Conservation (phyloP, 2,797 vertebrate genomes). For the Pteropus rufus region DNA sequence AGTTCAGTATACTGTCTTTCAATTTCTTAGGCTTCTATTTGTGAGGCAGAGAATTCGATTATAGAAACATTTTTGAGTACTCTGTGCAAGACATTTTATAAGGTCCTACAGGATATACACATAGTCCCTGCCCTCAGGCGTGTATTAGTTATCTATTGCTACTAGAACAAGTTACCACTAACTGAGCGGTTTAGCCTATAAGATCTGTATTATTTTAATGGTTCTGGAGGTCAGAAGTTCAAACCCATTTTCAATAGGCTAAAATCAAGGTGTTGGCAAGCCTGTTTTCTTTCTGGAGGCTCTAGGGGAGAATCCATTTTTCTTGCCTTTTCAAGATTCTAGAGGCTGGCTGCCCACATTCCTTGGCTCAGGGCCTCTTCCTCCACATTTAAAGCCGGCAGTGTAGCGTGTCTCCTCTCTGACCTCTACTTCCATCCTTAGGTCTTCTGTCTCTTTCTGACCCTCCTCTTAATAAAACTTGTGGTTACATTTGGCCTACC, state of each 20-base stretch:
- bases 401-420: not conserved
- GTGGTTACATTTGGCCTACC: not conserved
- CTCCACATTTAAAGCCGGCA: not conserved
- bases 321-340: not conserved
- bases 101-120: not conserved
- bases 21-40: not conserved
- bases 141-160: not conserved
- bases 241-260: not conserved
- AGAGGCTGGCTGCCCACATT: not conserved
- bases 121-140: not conserved
- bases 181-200: not conserved
- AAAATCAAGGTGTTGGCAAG: not conserved
- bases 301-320: not conserved
- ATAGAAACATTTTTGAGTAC: not conserved
- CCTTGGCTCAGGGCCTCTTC: not conserved
- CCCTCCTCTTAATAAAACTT: not conserved
- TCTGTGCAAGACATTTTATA: not conserved
- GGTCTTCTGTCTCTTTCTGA: not conserved
- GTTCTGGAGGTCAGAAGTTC: not conserved
- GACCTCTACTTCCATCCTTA: not conserved
- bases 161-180: not conserved
- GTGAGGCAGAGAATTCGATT: not conserved
- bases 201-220: not conserved
- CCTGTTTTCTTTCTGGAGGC: not conserved
- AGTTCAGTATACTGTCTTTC: not conserved